Percentiles rank a stretch among this genome's conserved stretches.
These are phyloP conservation scores for Pseudopodoces humilis DNA, from an alignment of 2,113 vertebrate species.

Conservation along the genomic window DNA sequence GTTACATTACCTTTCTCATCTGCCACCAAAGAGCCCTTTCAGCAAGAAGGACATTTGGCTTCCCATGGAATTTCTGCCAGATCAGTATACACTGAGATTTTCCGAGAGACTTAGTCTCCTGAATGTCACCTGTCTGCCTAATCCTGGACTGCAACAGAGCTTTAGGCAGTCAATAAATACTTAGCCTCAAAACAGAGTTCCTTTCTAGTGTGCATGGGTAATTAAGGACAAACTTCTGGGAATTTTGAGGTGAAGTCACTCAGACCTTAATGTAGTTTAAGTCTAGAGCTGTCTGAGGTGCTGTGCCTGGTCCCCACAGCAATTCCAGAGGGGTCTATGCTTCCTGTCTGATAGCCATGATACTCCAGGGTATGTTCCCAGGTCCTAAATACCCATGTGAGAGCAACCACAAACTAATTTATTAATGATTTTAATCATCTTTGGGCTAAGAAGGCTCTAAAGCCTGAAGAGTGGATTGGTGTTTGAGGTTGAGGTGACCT, in stretches of 20 bases:
- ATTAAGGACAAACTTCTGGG: not conserved
- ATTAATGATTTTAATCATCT: not conserved
- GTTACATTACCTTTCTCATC: not conserved
- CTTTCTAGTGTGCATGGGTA: not conserved
- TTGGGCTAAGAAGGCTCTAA: not conserved
- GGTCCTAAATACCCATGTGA: not conserved
- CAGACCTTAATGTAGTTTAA: not conserved
- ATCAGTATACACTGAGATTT: not conserved
- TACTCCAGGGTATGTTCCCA: not conserved
- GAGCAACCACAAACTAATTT: not conserved
- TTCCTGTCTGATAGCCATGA: not conserved
- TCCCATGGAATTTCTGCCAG: slow-evolving; percentile 35
- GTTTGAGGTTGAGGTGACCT: not conserved
- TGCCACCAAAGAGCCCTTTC: slow-evolving; percentile 33
- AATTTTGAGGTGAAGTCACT: not conserved
- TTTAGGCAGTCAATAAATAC: slow-evolving; percentile 15
- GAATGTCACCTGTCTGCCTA: slow-evolving; percentile 38
- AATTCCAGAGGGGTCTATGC: not conserved
- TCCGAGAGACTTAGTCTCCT: slow-evolving; percentile 5
- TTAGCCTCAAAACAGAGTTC: not conserved
- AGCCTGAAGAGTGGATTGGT: not conserved
- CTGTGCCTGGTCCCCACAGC: not conserved
- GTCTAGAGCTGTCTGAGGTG: not conserved
- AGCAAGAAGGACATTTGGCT: not conserved
- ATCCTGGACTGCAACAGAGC: not conserved